Evolutionary conservation across 2,113 vertebrate genomes (phyloP).

Genomic region (Dendrocopos noguchii): DNA sequence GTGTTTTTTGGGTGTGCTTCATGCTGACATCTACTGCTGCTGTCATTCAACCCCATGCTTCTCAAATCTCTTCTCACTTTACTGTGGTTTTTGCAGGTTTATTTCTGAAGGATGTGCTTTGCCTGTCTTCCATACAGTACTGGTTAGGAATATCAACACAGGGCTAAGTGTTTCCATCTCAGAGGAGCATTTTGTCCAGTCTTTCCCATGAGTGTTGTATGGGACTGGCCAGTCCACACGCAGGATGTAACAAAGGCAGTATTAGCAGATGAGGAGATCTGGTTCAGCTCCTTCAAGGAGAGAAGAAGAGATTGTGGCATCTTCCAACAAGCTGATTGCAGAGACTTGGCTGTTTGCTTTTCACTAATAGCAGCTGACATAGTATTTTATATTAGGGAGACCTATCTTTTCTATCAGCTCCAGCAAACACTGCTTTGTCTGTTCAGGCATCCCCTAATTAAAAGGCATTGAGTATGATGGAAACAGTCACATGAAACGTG

Average conservation of each 20-base stretch:
- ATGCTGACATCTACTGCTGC: background rate
- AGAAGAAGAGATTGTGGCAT: background rate
- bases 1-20: background rate
- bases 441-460: conserved; percentile 34
- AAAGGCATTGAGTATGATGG: background rate
- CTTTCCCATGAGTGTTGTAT: rapidly evolving
- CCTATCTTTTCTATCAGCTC: conserved; percentile 9
- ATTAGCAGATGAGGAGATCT: background rate
- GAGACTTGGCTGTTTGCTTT: conserved; percentile 12
- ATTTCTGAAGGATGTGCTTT: background rate
- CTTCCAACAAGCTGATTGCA: background rate
- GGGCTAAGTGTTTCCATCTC: background rate
- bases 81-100: background rate
- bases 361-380: background rate
- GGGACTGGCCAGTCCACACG: rapidly evolving
- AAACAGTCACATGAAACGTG: conserved; percentile 18
- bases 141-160: background rate
- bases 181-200: background rate
- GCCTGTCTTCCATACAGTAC: background rate
- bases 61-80: background rate
- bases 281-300: background rate
- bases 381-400: background rate
- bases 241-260: background rate
- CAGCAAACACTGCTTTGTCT: conserved; percentile 28
- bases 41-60: background rate